A percentile compares a stretch with the other conserved stretches of the same genome.
These are phyloP conservation scores for Eupithecia tripunctaria DNA, from an alignment of 2,888 invertebrate genomes.

Conservation along the genomic window DNA sequence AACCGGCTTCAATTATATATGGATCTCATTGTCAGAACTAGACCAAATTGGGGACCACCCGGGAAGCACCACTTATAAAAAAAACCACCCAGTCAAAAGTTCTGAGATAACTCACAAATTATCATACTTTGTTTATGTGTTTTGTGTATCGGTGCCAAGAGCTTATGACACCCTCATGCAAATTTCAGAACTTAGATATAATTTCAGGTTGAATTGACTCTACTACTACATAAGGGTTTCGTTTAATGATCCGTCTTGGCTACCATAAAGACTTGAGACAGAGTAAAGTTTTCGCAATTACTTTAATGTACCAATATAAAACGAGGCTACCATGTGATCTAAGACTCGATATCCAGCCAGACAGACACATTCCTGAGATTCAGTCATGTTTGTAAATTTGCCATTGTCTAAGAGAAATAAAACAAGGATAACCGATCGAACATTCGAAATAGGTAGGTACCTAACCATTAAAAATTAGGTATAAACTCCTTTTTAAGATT, in stretches of 20 bases:
- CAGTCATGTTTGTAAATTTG: constrained; percentile 38
- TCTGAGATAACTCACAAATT: too few species aligned
- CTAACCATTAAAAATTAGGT: too few species aligned
- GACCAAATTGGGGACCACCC: too few species aligned
- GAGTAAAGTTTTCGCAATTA: not conserved
- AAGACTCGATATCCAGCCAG: not conserved
- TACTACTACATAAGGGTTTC: not conserved
- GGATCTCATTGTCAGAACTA: too few species aligned
- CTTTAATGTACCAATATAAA: not conserved
- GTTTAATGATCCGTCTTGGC: not conserved
- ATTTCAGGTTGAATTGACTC: not conserved
- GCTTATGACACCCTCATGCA: too few species aligned
- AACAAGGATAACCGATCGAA: not conserved
- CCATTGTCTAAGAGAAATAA: constrained; percentile 27
- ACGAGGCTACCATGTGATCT: not conserved
- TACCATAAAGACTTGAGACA: not conserved
- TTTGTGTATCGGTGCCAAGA: too few species aligned
- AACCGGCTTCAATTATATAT: too few species aligned
- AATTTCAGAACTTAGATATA: not conserved
- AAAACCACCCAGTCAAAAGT: too few species aligned
- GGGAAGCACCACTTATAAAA: too few species aligned
- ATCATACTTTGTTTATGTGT: too few species aligned
- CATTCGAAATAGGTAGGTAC: not conserved
- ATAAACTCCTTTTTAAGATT: too few species aligned
- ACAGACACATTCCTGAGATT: constrained; percentile 33